Percentiles rank a stretch among this genome's conserved stretches.
phyloP scores from a whole-genome alignment of 2,113 vertebrate species.

The Misgurnus mizolepis region DNA sequence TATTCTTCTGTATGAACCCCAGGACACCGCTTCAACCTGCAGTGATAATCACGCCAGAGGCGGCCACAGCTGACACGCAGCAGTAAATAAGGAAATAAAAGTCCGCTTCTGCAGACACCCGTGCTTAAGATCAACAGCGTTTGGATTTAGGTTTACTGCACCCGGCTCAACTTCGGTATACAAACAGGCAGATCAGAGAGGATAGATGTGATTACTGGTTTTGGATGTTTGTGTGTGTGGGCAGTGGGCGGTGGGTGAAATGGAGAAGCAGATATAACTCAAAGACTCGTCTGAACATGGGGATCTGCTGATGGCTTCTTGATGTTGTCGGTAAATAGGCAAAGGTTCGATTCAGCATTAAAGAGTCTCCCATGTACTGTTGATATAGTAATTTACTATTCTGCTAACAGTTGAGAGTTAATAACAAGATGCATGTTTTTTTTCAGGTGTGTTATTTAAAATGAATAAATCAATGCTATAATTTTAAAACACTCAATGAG shows the following conservation, averaged over 20 bases:
- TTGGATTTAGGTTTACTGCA: conserved; percentile 50
- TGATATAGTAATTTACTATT: conserved; percentile 72
- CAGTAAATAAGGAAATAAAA: conserved; percentile 57
- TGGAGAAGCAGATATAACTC: conserved; percentile 36
- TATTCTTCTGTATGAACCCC: conserved; percentile 46
- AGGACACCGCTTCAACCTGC: conserved; percentile 51
- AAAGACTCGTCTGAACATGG: conserved; percentile 23
- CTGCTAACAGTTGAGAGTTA: conserved; percentile 55
- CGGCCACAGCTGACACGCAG: conserved; percentile 40
- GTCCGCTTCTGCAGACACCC: conserved; percentile 48
- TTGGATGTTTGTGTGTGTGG: conserved; percentile 19
- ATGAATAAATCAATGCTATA: too few relatives aligned
- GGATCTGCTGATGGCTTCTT: conserved; percentile 12
- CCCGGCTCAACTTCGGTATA: conserved; percentile 26
- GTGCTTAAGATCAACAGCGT: conserved; percentile 43
- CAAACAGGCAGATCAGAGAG: conserved; percentile 45
- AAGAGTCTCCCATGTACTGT: conserved; percentile 63
- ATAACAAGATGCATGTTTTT: conserved; percentile 30
- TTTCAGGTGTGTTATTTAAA: too few relatives aligned
- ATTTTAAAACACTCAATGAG: not conserved
- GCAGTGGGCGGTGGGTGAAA: conserved; percentile 40
- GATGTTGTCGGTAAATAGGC: conserved; percentile 27
- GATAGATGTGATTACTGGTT: conserved; percentile 12
- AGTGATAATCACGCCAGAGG: conserved; percentile 48
- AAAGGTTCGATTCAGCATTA: conserved; percentile 58